Conservation (phyloP, 2,113 vertebrate genomes). For the Rhinoptilus africanus region DNA sequence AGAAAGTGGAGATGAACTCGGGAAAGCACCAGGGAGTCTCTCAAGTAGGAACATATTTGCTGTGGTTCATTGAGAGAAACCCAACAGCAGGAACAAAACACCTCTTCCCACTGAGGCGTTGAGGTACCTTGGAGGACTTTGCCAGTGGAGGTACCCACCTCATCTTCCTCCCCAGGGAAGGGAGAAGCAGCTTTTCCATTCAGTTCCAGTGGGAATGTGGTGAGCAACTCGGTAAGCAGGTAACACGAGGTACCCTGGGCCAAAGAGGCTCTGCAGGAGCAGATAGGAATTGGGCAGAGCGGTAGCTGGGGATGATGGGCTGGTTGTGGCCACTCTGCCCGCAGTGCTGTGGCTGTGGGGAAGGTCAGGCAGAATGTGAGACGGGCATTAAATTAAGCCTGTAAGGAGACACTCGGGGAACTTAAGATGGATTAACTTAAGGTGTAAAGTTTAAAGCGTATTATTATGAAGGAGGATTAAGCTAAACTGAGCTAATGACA, state of each 20-base stretch:
- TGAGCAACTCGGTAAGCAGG: background rate
- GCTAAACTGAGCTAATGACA: slow-evolving; percentile 49
- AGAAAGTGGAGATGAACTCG: background rate
- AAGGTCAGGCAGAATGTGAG: slow-evolving; percentile 20
- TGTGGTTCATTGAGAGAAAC: background rate
- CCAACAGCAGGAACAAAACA: background rate
- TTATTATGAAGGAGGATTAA: slow-evolving; percentile 57
- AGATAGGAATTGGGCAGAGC: background rate
- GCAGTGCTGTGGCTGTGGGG: fast-evolving
- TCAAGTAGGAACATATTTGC: background rate
- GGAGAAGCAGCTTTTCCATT: background rate
- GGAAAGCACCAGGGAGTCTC: background rate
- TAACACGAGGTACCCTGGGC: background rate
- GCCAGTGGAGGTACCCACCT: fast-evolving
- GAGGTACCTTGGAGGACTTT: background rate
- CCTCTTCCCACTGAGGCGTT: fast-evolving
- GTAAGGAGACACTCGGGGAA: background rate
- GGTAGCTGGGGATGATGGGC: background rate
- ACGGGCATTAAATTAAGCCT: slow-evolving; percentile 34
- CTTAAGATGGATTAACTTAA: slow-evolving; percentile 46
- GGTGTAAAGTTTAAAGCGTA: slow-evolving; percentile 44
- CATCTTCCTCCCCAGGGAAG: fast-evolving
- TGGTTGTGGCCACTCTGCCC: fast-evolving
- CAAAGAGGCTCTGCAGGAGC: background rate
- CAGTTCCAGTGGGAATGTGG: background rate